Conservation (phyloP, 1,140 invertebrate species). For the Bombus vancouverensis region DNA sequence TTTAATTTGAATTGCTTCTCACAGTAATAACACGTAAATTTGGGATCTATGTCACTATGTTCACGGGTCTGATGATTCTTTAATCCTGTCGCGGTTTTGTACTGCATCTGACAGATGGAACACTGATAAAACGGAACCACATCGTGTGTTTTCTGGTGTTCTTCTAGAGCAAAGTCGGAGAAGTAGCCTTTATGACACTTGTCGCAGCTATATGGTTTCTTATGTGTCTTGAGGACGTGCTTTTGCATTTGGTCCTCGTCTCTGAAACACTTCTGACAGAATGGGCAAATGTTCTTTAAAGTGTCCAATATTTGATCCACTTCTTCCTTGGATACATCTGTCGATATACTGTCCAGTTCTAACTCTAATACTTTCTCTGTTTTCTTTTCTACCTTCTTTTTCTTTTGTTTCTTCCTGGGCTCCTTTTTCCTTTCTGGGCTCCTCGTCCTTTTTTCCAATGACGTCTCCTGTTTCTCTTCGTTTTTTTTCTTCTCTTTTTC, state of each 20-base stretch:
- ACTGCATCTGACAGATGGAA: slow-evolving; percentile 78
- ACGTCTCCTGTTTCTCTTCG: slow-evolving; percentile 44
- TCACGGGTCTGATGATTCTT: slow-evolving; percentile 80
- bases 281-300: slow-evolving; percentile 67
- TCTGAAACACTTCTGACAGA: slow-evolving; percentile 79
- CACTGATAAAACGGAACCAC: slow-evolving; percentile 62
- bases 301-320: slow-evolving; percentile 7
- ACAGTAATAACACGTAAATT: slow-evolving; percentile 41
- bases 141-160: slow-evolving; percentile 65
- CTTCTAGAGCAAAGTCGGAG: slow-evolving; percentile 32
- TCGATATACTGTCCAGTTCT: background rate
- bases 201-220: slow-evolving; percentile 78
- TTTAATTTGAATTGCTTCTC: slow-evolving; percentile 78
- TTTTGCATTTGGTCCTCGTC: slow-evolving; percentile 77
- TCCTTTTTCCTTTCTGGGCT: slow-evolving; percentile 75
- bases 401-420: slow-evolving; percentile 79
- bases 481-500: background rate
- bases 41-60: slow-evolving; percentile 58
- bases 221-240: slow-evolving; percentile 77
- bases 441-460: rapidly evolving
- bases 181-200: slow-evolving; percentile 73
- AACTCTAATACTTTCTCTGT: background rate
- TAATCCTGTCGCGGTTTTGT: slow-evolving; percentile 80
- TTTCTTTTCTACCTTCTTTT: too few relatives aligned
- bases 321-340: background rate